Evolutionary conservation across 1,140 invertebrate species (phyloP), one percentile per base, ranked within the genome.

Genomic region (Penaeus chinensis): DNA sequence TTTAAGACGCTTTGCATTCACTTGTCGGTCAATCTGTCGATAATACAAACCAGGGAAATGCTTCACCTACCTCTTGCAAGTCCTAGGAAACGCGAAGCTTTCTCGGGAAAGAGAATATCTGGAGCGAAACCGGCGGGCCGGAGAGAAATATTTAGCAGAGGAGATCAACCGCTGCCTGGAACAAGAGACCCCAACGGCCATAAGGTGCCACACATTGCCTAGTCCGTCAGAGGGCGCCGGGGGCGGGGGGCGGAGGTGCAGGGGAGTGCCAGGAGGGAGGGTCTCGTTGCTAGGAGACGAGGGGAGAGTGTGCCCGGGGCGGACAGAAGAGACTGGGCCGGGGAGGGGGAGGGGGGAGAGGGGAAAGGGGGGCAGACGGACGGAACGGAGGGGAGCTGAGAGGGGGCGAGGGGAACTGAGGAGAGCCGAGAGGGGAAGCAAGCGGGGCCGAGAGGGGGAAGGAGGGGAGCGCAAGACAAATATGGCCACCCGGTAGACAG

Each of bases 191-290:
- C 86, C 42, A 27, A 66, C 80, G 81, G 27, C 80, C 86, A 78
- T 87, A 87, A 87, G 86, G 80, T 83, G 86, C 65, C 86, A 77
- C 86, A 87, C 86, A 87, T 87, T 82, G 80, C 86, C 80, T 87
- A 87, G 86, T 87, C 86, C 86, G 74, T 87, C 86, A 87, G 86
- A 81, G 66, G n/a, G 86, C 62, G 78, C 62, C 19, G 61, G 24
- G 79, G 22, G n/a, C 20, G 79, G 79, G 22, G 54, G 61, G 47
- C 20, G 79, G 80, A 61, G 42, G 86, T 65, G 69, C 79, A 71
- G 80, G 77, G 69, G 66, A 82, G 85, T 85, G 84, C 84, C 76
- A 37, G 84, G 77, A 66, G 84, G 47, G 27, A 47, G 54, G n/a
- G 7, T 20, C 18, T n/a, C 27, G 24, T n/a, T n/a, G 24, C 7